These are phyloP conservation scores for Buathra laborator DNA, from an alignment of 2,888 invertebrate species.

Conservation along the genomic window DNA sequence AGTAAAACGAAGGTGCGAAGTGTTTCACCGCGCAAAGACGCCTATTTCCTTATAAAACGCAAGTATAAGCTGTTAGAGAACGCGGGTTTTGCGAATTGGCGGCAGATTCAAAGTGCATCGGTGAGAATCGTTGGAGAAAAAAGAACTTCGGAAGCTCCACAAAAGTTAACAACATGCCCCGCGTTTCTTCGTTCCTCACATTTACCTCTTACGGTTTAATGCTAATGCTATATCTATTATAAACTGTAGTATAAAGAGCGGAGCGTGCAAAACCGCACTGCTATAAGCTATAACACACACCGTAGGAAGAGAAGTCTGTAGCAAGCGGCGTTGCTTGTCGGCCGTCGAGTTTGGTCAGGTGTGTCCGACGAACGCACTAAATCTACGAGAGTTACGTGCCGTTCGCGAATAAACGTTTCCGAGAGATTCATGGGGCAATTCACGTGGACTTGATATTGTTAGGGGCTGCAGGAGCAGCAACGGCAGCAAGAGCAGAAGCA, in stretches of 20 bases:
- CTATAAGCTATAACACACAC: conserved; percentile 13
- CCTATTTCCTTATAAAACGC: conserved; percentile 51
- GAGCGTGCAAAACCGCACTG: conserved; percentile 20
- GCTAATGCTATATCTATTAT: conserved; percentile 28
- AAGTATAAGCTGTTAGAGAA: conserved; percentile 27
- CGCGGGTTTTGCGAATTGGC: conserved; percentile 11
- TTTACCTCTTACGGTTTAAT: conserved; percentile 61
- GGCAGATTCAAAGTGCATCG: conserved; percentile 64
- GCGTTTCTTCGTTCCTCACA: conserved; percentile 57
- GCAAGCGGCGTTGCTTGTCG: conserved; percentile 50
- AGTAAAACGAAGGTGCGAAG: conserved; percentile 57
- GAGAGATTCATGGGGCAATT: conserved; percentile 80
- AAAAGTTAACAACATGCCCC: conserved; percentile 50
- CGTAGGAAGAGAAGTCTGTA: conserved; percentile 15
- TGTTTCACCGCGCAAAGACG: conserved; percentile 28
- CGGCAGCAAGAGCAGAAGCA: conserved; percentile 27
- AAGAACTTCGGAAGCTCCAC: not conserved
- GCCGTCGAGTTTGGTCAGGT: conserved; percentile 75
- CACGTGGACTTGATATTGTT: conserved; percentile 79
- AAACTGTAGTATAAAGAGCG: conserved; percentile 2
- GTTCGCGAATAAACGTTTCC: conserved; percentile 77
- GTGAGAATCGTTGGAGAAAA: conserved; percentile 8
- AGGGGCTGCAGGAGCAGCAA: conserved; percentile 57
- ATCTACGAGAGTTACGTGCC: conserved; percentile 79
- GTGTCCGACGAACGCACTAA: conserved; percentile 79